These are phyloP conservation scores for Oryzias sinensis DNA, from an alignment of 2,797 vertebrate species.

Conservation along the genomic window DNA sequence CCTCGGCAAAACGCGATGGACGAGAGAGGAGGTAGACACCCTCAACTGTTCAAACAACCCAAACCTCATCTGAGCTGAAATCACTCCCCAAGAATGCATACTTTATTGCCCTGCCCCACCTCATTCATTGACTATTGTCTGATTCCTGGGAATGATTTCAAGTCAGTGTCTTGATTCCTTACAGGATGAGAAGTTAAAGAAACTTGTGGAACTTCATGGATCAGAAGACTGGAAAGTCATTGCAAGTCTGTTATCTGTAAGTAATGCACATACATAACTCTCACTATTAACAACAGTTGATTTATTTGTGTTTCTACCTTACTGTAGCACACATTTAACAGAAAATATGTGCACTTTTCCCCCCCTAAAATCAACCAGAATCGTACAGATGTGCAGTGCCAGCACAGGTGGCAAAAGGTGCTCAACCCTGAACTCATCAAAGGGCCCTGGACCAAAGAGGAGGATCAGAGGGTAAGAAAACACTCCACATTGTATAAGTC, in stretches of 20 bases:
- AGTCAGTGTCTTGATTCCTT: neutral
- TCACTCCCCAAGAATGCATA: conserved; percentile 2
- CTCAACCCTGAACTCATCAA: conserved; percentile 99
- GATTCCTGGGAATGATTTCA: neutral
- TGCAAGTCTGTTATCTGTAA: conserved; percentile 93
- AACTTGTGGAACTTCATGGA: conserved; percentile 94
- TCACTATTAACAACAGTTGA: neutral
- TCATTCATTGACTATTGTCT: neutral
- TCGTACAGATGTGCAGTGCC: conserved; percentile 97
- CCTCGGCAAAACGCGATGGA: conserved; percentile 98
- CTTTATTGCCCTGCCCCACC: neutral
- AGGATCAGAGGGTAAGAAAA: conserved; percentile 93
- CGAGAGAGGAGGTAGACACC: conserved; percentile 90
- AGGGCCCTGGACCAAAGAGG: conserved; percentile 99
- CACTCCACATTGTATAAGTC: neutral
- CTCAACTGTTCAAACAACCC: neutral
- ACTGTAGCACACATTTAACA: neutral
- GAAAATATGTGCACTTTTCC: conserved; percentile 9
- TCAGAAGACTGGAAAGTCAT: conserved; percentile 99
- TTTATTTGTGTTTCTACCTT: neutral
- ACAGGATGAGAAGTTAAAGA: conserved; percentile 97
- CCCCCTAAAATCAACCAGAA: conserved; percentile 76
- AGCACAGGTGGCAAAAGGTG: conserved; percentile 99
- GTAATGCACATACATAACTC: conserved; percentile 48
- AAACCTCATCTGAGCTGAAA: conserved; percentile 5